phyloP scores from a whole-genome alignment of 2,888 invertebrate genomes.

The Opisthograptis luteolata region DNA sequence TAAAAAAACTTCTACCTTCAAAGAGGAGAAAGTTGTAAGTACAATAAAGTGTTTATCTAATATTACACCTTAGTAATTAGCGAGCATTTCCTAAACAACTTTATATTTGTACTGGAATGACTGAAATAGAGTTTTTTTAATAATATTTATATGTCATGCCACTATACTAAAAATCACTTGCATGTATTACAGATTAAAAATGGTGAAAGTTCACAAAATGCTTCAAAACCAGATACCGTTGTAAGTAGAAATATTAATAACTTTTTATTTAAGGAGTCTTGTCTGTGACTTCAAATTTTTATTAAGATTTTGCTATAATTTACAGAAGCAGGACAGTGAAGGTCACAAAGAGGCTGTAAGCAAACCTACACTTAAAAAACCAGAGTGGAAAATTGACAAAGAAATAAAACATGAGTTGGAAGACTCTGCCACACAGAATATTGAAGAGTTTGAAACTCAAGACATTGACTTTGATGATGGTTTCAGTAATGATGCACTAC shows the following conservation, averaged over 20 bases:
- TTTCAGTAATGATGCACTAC: constrained; percentile 65
- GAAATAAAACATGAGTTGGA: constrained; percentile 75
- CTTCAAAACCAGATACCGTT: constrained; percentile 16
- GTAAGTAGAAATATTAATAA: constrained; percentile 19
- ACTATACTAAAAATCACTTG: neutral
- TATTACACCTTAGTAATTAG: too few relatives aligned
- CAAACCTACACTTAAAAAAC: constrained; percentile 50
- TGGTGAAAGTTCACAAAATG: constrained; percentile 25
- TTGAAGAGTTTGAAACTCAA: constrained; percentile 77
- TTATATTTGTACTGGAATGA: too few relatives aligned
- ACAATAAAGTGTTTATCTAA: too few relatives aligned
- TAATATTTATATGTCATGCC: neutral
- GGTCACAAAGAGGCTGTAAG: constrained; percentile 32
- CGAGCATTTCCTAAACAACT: too few relatives aligned
- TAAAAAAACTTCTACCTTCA: constrained; percentile 31
- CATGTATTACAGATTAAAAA: constrained; percentile 38
- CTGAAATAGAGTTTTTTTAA: too few relatives aligned
- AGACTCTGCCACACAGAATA: constrained; percentile 71
- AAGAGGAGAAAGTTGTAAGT: constrained; percentile 34
- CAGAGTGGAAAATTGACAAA: constrained; percentile 73
- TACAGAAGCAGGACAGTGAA: constrained; percentile 46
- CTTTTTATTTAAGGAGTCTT: too few relatives aligned
- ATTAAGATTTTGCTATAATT: constrained; percentile 14
- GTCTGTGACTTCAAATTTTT: too few relatives aligned
- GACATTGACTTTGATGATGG: constrained; percentile 75